These are phyloP conservation scores for Synanthedon andrenaeformis DNA, from an alignment of 2,888 invertebrate genomes.

Conservation along the genomic window DNA sequence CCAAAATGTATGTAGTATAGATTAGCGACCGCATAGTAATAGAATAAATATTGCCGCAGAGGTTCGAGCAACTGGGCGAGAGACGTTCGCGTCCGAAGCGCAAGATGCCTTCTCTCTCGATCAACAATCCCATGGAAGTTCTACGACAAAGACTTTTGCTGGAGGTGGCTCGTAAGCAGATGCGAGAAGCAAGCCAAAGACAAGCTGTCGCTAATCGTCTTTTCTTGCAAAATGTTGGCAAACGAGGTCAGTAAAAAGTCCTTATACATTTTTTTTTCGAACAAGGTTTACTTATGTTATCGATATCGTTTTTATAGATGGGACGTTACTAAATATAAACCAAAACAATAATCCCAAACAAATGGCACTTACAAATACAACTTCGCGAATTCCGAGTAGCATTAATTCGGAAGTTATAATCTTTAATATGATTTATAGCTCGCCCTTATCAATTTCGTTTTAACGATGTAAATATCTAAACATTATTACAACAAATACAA, in stretches of 20 bases:
- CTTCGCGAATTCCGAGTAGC: no score
- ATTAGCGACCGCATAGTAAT: background rate
- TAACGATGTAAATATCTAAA: no score
- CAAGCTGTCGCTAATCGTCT: conserved; percentile 79
- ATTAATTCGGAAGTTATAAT: no score
- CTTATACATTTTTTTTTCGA: background rate
- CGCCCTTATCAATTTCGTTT: no score
- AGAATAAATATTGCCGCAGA: conserved; percentile 20
- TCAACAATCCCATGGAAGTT: conserved; percentile 89
- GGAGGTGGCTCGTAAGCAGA: conserved; percentile 86
- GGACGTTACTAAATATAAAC: no score
- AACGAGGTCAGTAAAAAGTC: conserved; percentile 61
- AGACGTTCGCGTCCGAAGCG: conserved; percentile 64
- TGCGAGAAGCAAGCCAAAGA: conserved; percentile 79
- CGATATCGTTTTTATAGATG: no score
- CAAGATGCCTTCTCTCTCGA: conserved; percentile 81
- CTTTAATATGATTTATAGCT: no score
- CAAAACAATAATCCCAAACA: no score
- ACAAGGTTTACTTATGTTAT: no score
- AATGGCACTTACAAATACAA: no score
- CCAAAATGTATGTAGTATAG: no score
- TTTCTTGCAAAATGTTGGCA: conserved; percentile 81
- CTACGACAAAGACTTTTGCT: conserved; percentile 83
- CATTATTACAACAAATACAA: no score
- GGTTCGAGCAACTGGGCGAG: conserved; percentile 32